Evolutionary conservation across 1,140 invertebrate genomes (phyloP), one percentile per base, ranked within the genome.

Genomic region (Linepithema humile): DNA sequence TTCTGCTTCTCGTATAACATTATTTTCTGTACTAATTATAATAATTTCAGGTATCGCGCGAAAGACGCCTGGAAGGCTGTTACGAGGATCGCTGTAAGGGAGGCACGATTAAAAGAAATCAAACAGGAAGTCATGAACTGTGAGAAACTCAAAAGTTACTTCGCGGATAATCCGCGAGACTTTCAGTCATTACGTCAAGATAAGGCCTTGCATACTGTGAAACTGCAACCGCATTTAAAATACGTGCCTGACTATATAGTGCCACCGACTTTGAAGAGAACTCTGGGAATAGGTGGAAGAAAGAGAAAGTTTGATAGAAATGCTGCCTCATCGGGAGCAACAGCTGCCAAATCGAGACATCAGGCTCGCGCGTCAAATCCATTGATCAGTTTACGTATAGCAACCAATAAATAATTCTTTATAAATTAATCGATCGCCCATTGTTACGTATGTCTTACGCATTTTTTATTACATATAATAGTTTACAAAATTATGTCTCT

Each of bases 181-280:
- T 93, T 99, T 17, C 96, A 98, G 87, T 96, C 98, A 0, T 94
- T 99, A 6, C 95, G 98, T 17, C 98, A 99, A 91, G 99, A 99
- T 89, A 98, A 98, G 93, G 43, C 43, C 2, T 45, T 45, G 15
- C 43, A 45, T 15, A 45, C 43, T 12, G 43, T 45, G 43, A 96
- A 96, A 92, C 91, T 97, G 12, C 97, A 99, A 90, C 95, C 96
- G 10, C 98, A 99, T 93, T 95, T 99, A 60, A 96, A 97, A 84
- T 96, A 99, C 93, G 97, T 99, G 2, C 99, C 99, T 0, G 98
- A 99, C 48, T 99, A 99, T 92, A 97, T 99, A 88, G 95, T 99
- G 1, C 98, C 98, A 0, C 95, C 96, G 3, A 96, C 97, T 0
- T 93, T 98, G 20, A 97, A 96, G 88, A 95, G 95, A 85, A 89